phyloP scores from a whole-genome alignment of 92 coral and sea anemone species.

The Phenganax subtilis region DNA sequence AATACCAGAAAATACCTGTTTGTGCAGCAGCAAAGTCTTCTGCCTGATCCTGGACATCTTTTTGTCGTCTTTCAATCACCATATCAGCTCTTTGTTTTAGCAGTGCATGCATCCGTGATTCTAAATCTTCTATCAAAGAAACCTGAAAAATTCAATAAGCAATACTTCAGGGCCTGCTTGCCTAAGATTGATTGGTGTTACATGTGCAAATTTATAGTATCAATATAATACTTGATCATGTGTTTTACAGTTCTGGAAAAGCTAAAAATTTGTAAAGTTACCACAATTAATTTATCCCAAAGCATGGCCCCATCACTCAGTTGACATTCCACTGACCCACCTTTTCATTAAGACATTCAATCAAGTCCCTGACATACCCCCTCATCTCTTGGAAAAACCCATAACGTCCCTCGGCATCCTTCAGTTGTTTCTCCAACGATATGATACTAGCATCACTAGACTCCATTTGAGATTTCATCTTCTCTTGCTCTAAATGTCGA shows the following conservation, averaged over 20 bases:
- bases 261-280: neutral
- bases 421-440: slow-evolving; percentile 58
- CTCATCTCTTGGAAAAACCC: slow-evolving; percentile 98
- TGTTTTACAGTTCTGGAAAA: neutral
- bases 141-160: slow-evolving; percentile 47
- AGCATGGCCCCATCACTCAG: neutral
- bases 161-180: neutral
- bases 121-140: slow-evolving; percentile 66
- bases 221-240: neutral
- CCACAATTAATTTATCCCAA: neutral
- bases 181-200: no score
- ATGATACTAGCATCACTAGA: slow-evolving; percentile 73
- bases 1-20: slow-evolving; percentile 54
- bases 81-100: slow-evolving; percentile 75
- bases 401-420: slow-evolving; percentile 82
- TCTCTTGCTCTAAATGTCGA: slow-evolving; percentile 73
- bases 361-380: slow-evolving; percentile 99
- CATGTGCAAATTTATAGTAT: no score
- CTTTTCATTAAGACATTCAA: slow-evolving; percentile 99
- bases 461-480: slow-evolving; percentile 64
- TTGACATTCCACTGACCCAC: slow-evolving; percentile 69
- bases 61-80: slow-evolving; percentile 79
- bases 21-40: slow-evolving; percentile 76
- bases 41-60: slow-evolving; percentile 91
- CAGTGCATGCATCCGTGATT: slow-evolving; percentile 66